Percentiles rank a stretch among this genome's conserved stretches.
phyloP scores from a whole-genome alignment of 2,113 vertebrate species.

The Nymphicus hollandicus region DNA sequence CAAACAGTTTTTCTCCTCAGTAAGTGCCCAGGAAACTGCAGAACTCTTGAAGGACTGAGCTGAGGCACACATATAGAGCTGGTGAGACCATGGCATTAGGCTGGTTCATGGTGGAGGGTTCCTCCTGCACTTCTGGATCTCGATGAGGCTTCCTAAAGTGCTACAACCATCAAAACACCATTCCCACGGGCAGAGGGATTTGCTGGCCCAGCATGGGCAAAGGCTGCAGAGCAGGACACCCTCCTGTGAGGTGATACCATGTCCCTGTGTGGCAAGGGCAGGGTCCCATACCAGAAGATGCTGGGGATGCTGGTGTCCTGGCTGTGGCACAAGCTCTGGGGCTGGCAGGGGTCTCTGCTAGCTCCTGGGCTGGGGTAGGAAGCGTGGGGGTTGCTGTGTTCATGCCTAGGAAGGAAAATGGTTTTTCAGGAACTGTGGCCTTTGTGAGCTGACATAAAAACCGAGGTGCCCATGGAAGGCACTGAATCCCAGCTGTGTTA shows the following conservation, averaged over 20 bases:
- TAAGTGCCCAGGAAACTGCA: neutral
- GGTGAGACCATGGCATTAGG: neutral
- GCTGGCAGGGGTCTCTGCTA: neutral
- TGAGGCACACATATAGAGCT: neutral
- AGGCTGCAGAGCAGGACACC: neutral
- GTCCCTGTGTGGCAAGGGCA: neutral
- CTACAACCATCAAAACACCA: rapidly evolving
- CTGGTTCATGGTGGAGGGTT: rapidly evolving
- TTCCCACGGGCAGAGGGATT: neutral
- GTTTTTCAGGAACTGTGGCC: neutral
- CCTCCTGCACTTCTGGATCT: neutral
- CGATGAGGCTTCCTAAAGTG: neutral
- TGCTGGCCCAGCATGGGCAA: neutral
- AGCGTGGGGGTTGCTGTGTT: neutral
- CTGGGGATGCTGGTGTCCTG: neutral
- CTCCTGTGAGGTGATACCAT: neutral
- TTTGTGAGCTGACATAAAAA: neutral
- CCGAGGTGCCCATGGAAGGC: neutral
- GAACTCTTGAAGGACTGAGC: neutral
- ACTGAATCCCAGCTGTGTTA: neutral
- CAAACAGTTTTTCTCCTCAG: neutral
- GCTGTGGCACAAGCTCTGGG: neutral
- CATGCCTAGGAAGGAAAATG: neutral
- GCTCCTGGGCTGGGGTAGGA: neutral
- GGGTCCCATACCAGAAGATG: neutral